Base-by-base conservation (phyloP, 2,888 invertebrate genomes). In the Agelastica alni region DNA sequence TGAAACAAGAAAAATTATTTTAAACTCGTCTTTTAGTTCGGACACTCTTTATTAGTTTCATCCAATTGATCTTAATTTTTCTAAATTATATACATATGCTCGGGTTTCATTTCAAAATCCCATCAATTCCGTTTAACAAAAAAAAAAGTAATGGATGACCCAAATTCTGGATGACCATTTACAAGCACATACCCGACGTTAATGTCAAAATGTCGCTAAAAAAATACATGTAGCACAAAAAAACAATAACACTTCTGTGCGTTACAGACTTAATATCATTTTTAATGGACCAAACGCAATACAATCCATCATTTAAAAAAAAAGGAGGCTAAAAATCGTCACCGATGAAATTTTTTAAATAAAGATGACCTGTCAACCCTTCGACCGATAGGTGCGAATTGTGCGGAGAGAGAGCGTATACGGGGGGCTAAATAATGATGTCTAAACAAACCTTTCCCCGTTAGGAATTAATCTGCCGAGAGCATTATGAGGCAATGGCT, bases 301-400 rank as follows among this genome's bases (percentile, higher is more conserved):
- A 31, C 41, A 49, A 49, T 49, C 32, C 41, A 49, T 49, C 49
- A 49, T 22, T 48, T 12, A 10, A 46, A 45, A 43, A 48, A 47
- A 47, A 52, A 26, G 43, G 51, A 37, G 47, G 10, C 48, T 17
- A 34, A 43, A 43, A 52, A 42, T 52, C 55, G 55, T 49, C 49
- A 42, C 49, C 31, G 13, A 39, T 42, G 41, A 49, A 49, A 53
- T 58, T 57, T n/a, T n/a, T 53, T 49, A 22, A 56, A 53, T 47
- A 48, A 53, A 48, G 28, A 44, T 41, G 46, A 56, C 58, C 60
- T 51, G 58, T 60, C 60, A 58, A 53, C 44, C 58, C 47, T 55
- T 53, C 51, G 46, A 52, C 51, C 22, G 47, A n/a, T n/a, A n/a
- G n/a, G n/a, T n/a, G n/a, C n/a, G n/a, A n/a, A n/a, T n/a, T n/a